Evolutionary conservation across 1,140 invertebrate species (phyloP).

Genomic region (Drosophila mauritiana): DNA sequence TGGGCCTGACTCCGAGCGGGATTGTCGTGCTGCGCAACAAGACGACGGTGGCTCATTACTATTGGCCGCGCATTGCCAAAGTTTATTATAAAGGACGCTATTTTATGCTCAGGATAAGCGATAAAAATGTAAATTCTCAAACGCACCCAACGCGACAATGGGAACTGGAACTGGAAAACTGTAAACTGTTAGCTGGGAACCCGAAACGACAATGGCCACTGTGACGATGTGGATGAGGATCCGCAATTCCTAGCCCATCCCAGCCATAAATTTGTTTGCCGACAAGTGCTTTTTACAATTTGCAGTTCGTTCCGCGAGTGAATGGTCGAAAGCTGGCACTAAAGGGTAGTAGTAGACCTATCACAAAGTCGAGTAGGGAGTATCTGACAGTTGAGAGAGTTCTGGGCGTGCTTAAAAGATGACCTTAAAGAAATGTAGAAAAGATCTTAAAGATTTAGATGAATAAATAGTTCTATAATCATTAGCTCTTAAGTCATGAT

Average conservation of each 20-base stretch:
- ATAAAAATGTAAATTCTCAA: constrained; percentile 94
- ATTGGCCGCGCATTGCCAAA: constrained; percentile 98
- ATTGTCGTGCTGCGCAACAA: constrained; percentile 98
- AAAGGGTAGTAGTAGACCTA: constrained; percentile 31
- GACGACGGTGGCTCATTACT: constrained; percentile 99
- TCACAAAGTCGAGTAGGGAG: background rate
- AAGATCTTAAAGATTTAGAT: too few relatives aligned
- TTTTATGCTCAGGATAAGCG: constrained; percentile 97
- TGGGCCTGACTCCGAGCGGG: constrained; percentile 98
- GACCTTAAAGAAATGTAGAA: background rate
- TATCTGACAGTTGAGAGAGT: background rate
- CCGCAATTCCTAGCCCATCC: constrained; percentile 26
- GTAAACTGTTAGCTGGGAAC: constrained; percentile 18
- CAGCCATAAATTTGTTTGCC: constrained; percentile 70
- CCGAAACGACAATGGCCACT: constrained; percentile 42
- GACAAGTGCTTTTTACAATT: constrained; percentile 77
- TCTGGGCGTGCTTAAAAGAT: background rate
- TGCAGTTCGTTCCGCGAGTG: constrained; percentile 69
- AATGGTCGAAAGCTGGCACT: constrained; percentile 31
- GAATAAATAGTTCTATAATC: too few relatives aligned
- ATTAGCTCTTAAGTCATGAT: too few relatives aligned
- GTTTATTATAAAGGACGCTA: constrained; percentile 98
- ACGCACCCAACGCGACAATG: constrained; percentile 52
- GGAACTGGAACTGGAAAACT: constrained; percentile 14
- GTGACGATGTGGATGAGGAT: constrained; percentile 47